phyloP scores from a whole-genome alignment of 2,113 vertebrate species.

The Carassius gibelio region DNA sequence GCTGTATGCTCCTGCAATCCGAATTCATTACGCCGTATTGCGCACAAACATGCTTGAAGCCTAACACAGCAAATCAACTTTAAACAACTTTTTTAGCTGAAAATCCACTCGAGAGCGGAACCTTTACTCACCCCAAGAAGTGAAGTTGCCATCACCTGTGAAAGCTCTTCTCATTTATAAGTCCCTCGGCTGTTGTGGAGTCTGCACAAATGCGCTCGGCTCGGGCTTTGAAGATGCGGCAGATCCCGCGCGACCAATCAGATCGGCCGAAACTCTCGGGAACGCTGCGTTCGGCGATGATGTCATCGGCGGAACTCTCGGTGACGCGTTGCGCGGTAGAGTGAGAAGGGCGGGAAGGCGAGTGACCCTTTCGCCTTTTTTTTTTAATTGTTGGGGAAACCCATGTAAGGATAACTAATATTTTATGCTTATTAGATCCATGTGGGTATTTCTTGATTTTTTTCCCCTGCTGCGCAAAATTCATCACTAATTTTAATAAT shows the following conservation, averaged over 20 bases:
- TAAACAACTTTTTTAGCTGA: not conserved
- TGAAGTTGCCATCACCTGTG: conserved; percentile 95
- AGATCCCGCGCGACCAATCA: conserved; percentile 85
- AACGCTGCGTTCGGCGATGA: conserved; percentile 16
- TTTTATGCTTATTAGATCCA: not conserved
- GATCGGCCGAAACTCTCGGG: conserved; percentile 24
- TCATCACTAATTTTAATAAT: not conserved
- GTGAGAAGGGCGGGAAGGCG: conserved; percentile 29
- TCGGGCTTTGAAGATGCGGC: conserved; percentile 90
- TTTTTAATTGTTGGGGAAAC: conserved; percentile 34
- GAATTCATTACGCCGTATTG: not conserved
- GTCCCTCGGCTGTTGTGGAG: conserved; percentile 84
- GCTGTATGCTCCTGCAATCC: no score
- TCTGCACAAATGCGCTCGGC: conserved; percentile 86
- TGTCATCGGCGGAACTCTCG: conserved; percentile 25
- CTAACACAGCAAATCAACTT: no score
- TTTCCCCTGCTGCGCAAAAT: no score
- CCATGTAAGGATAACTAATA: conserved; percentile 5
- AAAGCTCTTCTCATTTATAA: conserved; percentile 90
- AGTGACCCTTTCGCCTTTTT: conserved; percentile 3
- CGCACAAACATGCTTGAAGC: not conserved
- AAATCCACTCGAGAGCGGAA: conserved; percentile 69
- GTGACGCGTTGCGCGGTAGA: not conserved
- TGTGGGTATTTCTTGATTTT: not conserved
- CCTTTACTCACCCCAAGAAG: conserved; percentile 90